Evolutionary conservation across 2,797 vertebrate species (phyloP).

Genomic region (Myotis vivesi): DNA sequence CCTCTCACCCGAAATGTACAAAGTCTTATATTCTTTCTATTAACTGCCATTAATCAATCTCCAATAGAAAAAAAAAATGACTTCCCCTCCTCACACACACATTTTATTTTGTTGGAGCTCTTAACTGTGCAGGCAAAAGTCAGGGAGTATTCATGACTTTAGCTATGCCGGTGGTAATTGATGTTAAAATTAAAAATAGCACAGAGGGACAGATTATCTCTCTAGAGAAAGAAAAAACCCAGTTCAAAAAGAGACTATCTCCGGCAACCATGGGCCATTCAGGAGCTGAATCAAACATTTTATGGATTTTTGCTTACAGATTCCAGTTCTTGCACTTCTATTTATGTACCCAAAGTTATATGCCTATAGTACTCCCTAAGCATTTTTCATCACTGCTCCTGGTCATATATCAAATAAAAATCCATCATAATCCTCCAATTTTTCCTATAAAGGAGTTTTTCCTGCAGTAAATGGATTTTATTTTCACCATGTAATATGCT

Average conservation of each 20-base stretch:
- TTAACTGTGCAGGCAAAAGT: not conserved
- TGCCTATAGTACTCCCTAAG: not conserved
- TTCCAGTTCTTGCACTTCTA: not conserved
- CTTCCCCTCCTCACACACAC: not conserved
- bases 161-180: not conserved
- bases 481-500: not conserved
- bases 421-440: not conserved
- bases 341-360: not conserved
- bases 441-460: not conserved
- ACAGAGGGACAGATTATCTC: not conserved
- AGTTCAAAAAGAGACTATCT: not conserved
- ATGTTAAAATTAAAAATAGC: not conserved
- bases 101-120: not conserved
- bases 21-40: not conserved
- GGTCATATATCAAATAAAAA: not conserved
- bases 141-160: not conserved
- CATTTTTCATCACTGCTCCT: not conserved
- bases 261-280: not conserved
- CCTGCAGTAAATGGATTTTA: not conserved
- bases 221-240: not conserved
- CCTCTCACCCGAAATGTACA: not conserved
- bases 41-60: not conserved
- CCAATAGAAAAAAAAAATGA: not conserved
- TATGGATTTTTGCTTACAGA: not conserved
- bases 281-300: not conserved